A percentile compares a stretch with the other conserved stretches of the same genome.
These are phyloP conservation scores for Podocnemis expansa DNA, from an alignment of 2,113 vertebrate species.

Conservation along the genomic window DNA sequence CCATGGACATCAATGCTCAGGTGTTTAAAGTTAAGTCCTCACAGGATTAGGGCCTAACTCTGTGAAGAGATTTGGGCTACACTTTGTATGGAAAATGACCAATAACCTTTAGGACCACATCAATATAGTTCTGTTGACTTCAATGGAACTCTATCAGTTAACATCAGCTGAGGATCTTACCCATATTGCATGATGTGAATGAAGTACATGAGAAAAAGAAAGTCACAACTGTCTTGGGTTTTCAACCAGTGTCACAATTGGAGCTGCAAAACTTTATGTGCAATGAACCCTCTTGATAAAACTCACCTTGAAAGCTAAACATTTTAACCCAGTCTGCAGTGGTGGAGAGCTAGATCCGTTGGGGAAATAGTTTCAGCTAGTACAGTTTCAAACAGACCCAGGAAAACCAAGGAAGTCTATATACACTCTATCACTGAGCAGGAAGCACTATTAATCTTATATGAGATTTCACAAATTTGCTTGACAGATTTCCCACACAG, in stretches of 20 bases:
- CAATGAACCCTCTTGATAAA: fast-evolving
- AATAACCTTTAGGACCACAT: neutral
- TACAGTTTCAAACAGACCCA: neutral
- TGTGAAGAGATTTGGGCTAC: fast-evolving
- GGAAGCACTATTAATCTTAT: neutral
- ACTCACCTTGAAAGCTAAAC: neutral
- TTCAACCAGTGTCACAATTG: neutral
- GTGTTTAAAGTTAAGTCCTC: neutral
- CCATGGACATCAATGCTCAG: neutral
- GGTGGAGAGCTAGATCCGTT: neutral
- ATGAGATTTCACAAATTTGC: neutral
- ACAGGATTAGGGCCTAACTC: neutral
- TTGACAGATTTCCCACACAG: neutral
- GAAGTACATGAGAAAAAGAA: neutral
- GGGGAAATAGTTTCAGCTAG: neutral
- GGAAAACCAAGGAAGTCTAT: neutral
- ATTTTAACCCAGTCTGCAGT: neutral
- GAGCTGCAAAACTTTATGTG: neutral
- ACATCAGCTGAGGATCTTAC: neutral
- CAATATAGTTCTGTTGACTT: neutral
- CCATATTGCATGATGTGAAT: neutral
- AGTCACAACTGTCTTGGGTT: neutral
- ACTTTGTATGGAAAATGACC: neutral
- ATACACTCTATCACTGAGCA: neutral
- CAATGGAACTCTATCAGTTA: neutral